Percentiles rank a stretch among this genome's conserved stretches.
Conservation (phyloP, 2,797 vertebrate species). For the Ctenochaetus hawaiiensis region DNA sequence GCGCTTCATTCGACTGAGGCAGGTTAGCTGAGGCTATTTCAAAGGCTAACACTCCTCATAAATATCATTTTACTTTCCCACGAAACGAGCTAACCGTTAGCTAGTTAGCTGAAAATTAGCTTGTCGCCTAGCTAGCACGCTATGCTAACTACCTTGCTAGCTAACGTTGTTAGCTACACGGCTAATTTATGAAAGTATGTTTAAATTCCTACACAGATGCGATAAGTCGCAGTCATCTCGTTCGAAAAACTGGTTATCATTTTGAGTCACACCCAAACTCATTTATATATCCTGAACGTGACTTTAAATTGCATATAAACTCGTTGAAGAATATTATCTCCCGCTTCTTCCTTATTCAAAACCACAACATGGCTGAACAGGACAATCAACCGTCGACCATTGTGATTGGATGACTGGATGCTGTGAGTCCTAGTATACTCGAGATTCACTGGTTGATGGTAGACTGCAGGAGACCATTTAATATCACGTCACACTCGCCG, state of each 20-base stretch:
- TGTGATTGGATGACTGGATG: slow-evolving; percentile 76
- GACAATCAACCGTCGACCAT: slow-evolving; percentile 36
- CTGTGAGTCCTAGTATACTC: slow-evolving; percentile 47
- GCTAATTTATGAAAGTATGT: slow-evolving; percentile 78
- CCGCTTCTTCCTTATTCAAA: slow-evolving; percentile 93
- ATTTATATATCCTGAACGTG: slow-evolving; percentile 43
- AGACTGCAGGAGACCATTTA: slow-evolving; percentile 34
- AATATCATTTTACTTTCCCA: slow-evolving; percentile 51
- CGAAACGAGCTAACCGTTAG: slow-evolving; percentile 53
- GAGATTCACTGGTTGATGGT: slow-evolving; percentile 60
- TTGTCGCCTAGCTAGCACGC: slow-evolving; percentile 63
- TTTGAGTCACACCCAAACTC: slow-evolving; percentile 48
- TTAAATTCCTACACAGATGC: slow-evolving; percentile 68
- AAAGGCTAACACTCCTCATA: slow-evolving; percentile 42
- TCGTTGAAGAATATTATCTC: slow-evolving; percentile 85
- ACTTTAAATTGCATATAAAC: slow-evolving; percentile 79
- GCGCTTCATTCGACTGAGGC: slow-evolving; percentile 70
- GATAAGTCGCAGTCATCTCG: slow-evolving; percentile 57
- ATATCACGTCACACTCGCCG: slow-evolving; percentile 51
- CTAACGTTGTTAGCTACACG: slow-evolving; percentile 72
- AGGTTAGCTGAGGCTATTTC: slow-evolving; percentile 51
- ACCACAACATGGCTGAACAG: slow-evolving; percentile 89
- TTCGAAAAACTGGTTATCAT: slow-evolving; percentile 54
- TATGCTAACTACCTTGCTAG: slow-evolving; percentile 76
- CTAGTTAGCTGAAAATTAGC: slow-evolving; percentile 63